Base-by-base conservation (phyloP, 1,140 invertebrate genomes). In the Halesus radiatus region DNA sequence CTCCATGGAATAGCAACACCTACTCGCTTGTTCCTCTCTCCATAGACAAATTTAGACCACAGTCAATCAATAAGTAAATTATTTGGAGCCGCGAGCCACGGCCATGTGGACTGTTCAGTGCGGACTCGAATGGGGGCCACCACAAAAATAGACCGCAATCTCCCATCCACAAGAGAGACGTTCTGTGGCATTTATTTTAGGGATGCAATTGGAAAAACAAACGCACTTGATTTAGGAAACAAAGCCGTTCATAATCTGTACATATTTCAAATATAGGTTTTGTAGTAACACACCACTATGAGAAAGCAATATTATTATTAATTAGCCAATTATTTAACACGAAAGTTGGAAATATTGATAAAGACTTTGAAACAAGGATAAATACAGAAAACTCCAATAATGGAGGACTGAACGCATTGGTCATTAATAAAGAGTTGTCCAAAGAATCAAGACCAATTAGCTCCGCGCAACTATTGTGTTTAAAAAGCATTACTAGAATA, bases 61-160 rank as follows among this genome's bases (percentile, higher is more conserved):
- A 76, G 75, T 81, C 80, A 81, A 81, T 81, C 80, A 81, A 81
- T 81, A 78, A 74, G 73, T 75, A 78, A 64, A 74, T 70, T 45
- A 45, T 45, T 45, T 45, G 37, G 37, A 45, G 37, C 70, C 72
- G 52, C 29, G 50, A 22, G 18, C 37, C n/a, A 16, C 29, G 23
- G 66, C 32, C 37, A 70, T 70, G 32, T 50, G 66, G 32, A 70
- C 2, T 32, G 32, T 32, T 32, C 32, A 32, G 8, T 13, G 37
- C 10, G 37, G 37, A 45, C 37, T 50, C 66, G 22, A 70, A 45
- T 50, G 22, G 66, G 32, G 66, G 66, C 66, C 37, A 5, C 32
- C 18, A 70, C 66, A 6, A 3, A 70, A 70, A 70, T 70, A 70
- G 66, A 70, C 66, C 66, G 7, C 26, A 22, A 66, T 66, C 13